phyloP scores from a whole-genome alignment of 2,888 invertebrate genomes.

The Dioctria linearis region DNA sequence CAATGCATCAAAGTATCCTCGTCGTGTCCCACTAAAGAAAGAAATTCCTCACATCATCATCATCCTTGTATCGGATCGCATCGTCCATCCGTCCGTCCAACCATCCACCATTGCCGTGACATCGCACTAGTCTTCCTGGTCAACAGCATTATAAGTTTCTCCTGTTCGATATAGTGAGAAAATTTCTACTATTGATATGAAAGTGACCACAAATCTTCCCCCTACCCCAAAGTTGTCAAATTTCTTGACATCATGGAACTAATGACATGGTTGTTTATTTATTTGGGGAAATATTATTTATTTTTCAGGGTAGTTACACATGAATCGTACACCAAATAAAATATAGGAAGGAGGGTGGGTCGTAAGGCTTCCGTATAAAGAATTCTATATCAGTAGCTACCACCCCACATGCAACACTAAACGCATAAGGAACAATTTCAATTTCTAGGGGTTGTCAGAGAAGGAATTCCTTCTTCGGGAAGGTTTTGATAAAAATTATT shows the following conservation, averaged over 20 bases:
- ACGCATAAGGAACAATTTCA: background rate
- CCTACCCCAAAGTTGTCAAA: conserved; percentile 25
- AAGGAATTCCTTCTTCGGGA: conserved; percentile 22
- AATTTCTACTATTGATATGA: background rate
- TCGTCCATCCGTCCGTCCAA: background rate
- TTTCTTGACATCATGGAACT: conserved; percentile 46
- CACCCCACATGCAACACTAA: background rate
- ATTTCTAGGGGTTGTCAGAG: conserved; percentile 14
- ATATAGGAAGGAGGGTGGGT: background rate
- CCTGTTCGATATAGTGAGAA: conserved; percentile 9
- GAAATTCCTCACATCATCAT: conserved; percentile 32
- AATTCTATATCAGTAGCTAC: background rate
- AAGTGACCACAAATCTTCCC: conserved; percentile 23
- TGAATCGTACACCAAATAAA: conserved; percentile 21
- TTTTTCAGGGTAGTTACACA: conserved; percentile 50
- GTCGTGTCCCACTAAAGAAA: background rate
- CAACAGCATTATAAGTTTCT: background rate
- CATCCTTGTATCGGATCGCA: no score
- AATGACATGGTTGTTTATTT: conserved; percentile 52
- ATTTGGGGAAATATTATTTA: conserved; percentile 45
- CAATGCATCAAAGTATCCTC: conserved; percentile 14
- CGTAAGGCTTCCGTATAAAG: background rate
- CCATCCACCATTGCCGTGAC: background rate
- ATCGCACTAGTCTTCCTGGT: background rate
- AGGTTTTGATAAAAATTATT: conserved; percentile 36